Evolutionary conservation across 2,113 vertebrate genomes (phyloP).

Genomic region (Podiceps cristatus): DNA sequence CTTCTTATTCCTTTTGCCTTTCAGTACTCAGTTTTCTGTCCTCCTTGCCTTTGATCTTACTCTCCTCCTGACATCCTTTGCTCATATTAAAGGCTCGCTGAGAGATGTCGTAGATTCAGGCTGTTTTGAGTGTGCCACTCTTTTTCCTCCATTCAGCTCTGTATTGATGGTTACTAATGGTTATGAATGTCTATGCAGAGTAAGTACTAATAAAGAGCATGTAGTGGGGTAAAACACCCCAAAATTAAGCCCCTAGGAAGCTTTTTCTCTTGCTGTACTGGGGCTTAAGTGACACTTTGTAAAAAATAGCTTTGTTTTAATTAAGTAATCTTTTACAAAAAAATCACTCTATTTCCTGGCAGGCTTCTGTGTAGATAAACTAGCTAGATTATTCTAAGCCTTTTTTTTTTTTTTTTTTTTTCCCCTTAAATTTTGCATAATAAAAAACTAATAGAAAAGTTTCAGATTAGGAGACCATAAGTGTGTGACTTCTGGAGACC

Average conservation of each 20-base stretch:
- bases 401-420: no score
- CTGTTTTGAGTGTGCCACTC: neutral
- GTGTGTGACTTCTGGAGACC: neutral
- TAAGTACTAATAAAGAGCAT: neutral
- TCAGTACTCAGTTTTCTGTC: neutral
- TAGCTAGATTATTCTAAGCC: neutral
- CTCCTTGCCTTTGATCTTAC: neutral
- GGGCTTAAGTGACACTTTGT: neutral
- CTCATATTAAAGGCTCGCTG: fast-evolving
- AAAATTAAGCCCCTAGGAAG: neutral
- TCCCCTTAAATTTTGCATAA: neutral
- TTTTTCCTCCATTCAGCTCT: neutral
- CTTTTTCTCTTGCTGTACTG: neutral
- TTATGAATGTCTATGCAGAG: neutral
- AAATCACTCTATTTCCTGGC: neutral
- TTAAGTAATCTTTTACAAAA: neutral
- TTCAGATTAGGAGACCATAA: neutral
- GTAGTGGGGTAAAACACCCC: fast-evolving
- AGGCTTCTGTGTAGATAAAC: neutral
- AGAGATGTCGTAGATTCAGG: neutral
- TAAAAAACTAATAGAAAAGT: neutral
- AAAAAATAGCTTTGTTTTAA: neutral
- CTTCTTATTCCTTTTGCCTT: neutral
- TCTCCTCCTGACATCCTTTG: neutral
- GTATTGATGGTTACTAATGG: neutral